phyloP scores from a whole-genome alignment of 2,888 invertebrate species.

The Notocelia uddmanniana region DNA sequence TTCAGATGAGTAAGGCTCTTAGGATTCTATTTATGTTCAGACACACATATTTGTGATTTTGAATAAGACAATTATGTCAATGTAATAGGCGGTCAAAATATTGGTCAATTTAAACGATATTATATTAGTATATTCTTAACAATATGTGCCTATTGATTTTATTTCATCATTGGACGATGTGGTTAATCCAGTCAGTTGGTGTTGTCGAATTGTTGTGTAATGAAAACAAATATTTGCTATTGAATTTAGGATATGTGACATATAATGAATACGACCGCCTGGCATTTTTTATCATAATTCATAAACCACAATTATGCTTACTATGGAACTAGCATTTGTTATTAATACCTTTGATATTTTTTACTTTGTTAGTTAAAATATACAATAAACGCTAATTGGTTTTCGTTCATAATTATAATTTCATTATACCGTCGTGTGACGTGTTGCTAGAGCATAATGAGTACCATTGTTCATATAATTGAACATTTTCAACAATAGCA shows the following conservation, averaged over 20 bases:
- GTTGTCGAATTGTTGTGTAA: too few species aligned
- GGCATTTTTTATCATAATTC: too few species aligned
- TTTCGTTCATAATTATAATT: conserved; percentile 14
- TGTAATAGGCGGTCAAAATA: too few species aligned
- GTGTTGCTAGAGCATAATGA: conserved; percentile 45
- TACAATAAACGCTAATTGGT: conserved; percentile 29
- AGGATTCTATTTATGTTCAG: conserved; percentile 27
- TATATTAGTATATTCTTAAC: too few species aligned
- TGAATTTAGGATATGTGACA: too few species aligned
- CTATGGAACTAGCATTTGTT: not conserved
- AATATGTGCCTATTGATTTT: too few species aligned
- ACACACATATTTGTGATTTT: not conserved
- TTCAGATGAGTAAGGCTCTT: conserved; percentile 23
- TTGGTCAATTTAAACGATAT: too few species aligned
- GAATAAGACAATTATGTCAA: not conserved
- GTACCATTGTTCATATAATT: conserved; percentile 51
- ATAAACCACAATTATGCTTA: not conserved
- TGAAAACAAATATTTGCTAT: too few species aligned
- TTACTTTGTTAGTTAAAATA: not conserved
- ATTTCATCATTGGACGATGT: not conserved
- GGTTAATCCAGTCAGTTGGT: not conserved
- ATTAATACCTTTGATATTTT: not conserved
- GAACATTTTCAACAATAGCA: conserved; percentile 51
- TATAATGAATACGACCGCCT: too few species aligned
- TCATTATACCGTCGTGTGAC: conserved; percentile 39